Conservation (phyloP, 2,797 vertebrate species). For the Coregonus ussuriensis region DNA sequence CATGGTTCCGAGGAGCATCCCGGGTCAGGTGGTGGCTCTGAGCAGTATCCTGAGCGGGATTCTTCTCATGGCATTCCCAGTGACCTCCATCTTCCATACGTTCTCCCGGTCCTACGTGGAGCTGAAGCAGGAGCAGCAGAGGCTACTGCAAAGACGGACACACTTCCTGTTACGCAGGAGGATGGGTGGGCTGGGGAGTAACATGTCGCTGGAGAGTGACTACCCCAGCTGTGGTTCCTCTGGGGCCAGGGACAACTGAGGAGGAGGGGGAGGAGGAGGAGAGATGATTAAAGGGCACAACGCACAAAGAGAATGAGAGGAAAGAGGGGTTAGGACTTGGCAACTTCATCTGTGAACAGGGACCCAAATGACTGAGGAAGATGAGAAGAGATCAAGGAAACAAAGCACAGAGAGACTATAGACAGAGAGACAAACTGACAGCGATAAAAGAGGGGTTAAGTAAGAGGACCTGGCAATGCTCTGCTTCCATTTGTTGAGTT, state of each 20-base stretch:
- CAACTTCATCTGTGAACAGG: conserved; percentile 72
- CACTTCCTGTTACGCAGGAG: conserved; percentile 91
- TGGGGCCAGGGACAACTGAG: conserved; percentile 74
- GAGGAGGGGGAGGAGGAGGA: not conserved
- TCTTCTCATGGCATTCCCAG: conserved; percentile 98
- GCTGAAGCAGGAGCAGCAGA: conserved; percentile 95
- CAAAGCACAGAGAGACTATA: too few relatives aligned
- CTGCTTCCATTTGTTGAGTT: conserved; percentile 5
- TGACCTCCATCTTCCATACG: conserved; percentile 99
- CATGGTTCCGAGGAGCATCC: conserved; percentile 96
- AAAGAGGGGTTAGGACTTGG: not conserved
- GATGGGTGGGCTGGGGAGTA: conserved; percentile 82
- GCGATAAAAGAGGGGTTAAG: not conserved
- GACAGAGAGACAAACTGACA: conserved; percentile 2
- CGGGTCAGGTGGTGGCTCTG: conserved; percentile 96
- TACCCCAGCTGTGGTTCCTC: conserved; percentile 78
- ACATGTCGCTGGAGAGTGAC: conserved; percentile 84
- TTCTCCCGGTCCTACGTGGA: conserved; percentile 96
- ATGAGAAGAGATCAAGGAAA: not conserved
- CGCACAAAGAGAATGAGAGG: not conserved
- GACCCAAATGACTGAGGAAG: conserved; percentile 70
- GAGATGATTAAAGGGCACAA: not conserved
- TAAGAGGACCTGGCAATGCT: not conserved
- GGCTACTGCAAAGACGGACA: conserved; percentile 87
- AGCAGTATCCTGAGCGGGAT: conserved; percentile 99